These are phyloP conservation scores for Bimastos eiseni DNA, from an alignment of 2,888 invertebrate genomes.

Conservation along the genomic window DNA sequence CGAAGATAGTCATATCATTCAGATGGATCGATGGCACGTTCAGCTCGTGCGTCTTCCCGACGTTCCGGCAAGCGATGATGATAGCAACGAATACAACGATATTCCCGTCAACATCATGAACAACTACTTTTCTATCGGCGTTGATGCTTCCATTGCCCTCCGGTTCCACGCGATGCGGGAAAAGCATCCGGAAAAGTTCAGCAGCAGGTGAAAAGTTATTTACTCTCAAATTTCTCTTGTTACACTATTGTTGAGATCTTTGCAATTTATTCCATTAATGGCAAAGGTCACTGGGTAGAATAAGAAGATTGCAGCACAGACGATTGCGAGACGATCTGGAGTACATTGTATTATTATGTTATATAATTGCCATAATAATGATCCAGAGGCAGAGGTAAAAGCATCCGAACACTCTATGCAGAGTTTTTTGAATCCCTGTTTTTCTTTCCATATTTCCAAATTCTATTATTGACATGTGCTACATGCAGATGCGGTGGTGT, in stretches of 20 bases:
- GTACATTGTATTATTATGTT: no score
- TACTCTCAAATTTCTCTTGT: background rate
- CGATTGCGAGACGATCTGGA: no score
- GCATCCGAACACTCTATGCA: background rate
- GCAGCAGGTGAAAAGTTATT: slow-evolving; percentile 18
- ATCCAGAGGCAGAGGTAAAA: background rate
- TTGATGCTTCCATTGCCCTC: slow-evolving; percentile 21
- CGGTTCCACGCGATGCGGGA: slow-evolving; percentile 16
- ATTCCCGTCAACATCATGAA: slow-evolving; percentile 8
- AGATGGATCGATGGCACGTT: slow-evolving; percentile 16
- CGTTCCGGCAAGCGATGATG: background rate
- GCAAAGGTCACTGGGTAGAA: no score
- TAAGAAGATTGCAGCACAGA: no score
- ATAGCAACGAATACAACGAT: background rate
- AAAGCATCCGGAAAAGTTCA: slow-evolving; percentile 23
- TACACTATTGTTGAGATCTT: background rate
- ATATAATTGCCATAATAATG: background rate
- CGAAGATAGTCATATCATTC: background rate
- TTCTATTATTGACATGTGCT: background rate
- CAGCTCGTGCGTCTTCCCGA: background rate
- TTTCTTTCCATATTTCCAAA: background rate
- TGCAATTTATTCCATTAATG: background rate
- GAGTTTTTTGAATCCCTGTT: background rate
- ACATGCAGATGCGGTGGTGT: no score
- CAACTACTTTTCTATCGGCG: slow-evolving; percentile 17